Base-by-base conservation (phyloP, 2,113 vertebrate genomes). In the Notothenia coriiceps region DNA sequence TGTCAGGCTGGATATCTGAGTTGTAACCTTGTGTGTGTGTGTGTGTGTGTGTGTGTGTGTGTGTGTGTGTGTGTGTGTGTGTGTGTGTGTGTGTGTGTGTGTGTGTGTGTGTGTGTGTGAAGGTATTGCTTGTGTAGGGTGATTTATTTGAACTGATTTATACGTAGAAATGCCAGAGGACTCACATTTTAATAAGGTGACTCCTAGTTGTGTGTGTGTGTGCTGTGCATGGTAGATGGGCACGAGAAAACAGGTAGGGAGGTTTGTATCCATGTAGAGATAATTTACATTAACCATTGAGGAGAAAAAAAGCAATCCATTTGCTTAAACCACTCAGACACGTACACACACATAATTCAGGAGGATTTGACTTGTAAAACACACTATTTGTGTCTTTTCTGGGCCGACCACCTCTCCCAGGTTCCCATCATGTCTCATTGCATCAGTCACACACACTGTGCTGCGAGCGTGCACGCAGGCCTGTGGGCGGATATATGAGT, bases 231-330 rank as follows among this genome's bases (percentile, higher is more conserved):
- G 33, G 5, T 62, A 33, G 33, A 74, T 66, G 46, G 22, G 46
- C 57, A 62, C 15, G 68, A 77, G 72, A 74, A 82, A 87, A 64
- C 74, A 77, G 44, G 40, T 66, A 79, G 70, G 4, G 50, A 60
- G 73, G 79, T 67, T 77, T 79, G 76, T 67, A 63, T 88, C 70
- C 51, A 67, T 66, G 62, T 68, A 79, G 49, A 66, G 62, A 82
- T 88, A n/a, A 86, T 88, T 86, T 82, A 82, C 85, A 84, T 91
- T 35, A 78, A 59, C 60, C 57, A 67, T 63, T 14, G n/a, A 68
- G 55, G 55, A 72, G 35, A 40, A 72, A 63, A 63, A 74, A 87
- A 74, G 60, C 44, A 22, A 47, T 25, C 51, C 29, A 88, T 90
- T 90, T 85, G 68, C 57, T 66, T 86, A 79, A 84, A 72, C 51